Evolutionary conservation across 1,140 invertebrate species (phyloP).

Genomic region (Drosophila ohnishii): DNA sequence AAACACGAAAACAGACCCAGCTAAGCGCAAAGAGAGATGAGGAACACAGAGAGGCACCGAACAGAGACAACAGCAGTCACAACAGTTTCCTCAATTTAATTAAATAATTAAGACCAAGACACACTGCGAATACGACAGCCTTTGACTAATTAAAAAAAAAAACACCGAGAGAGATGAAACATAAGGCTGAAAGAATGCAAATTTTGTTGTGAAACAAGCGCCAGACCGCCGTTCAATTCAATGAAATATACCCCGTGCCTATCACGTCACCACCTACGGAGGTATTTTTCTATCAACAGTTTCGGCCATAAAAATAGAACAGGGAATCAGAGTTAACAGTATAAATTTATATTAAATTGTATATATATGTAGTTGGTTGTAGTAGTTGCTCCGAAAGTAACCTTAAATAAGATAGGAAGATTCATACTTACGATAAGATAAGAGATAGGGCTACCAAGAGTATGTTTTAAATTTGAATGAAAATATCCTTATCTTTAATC

Average conservation of each 20-base stretch:
- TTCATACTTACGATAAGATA: background rate
- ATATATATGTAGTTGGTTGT: background rate
- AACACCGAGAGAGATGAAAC: conserved; percentile 16
- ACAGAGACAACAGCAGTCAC: conserved; percentile 37
- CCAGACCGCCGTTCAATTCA: conserved; percentile 33
- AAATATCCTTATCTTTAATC: background rate
- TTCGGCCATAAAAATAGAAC: background rate
- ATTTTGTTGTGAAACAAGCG: conserved; percentile 30
- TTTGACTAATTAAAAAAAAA: conserved; percentile 67
- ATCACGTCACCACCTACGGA: conserved; percentile 39
- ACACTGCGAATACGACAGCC: conserved; percentile 27
- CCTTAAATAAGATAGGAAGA: too few species aligned
- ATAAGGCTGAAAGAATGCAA: conserved; percentile 52
- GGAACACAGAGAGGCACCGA: conserved; percentile 1
- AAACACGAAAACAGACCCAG: conserved; percentile 36
- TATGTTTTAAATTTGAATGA: background rate
- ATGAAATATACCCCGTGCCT: conserved; percentile 28
- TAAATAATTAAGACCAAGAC: conserved; percentile 68
- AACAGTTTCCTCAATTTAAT: conserved; percentile 74
- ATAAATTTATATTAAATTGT: background rate
- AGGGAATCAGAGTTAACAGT: too few species aligned
- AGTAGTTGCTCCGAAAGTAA: too few species aligned
- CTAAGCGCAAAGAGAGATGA: conserved; percentile 29
- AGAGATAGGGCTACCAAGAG: too few species aligned
- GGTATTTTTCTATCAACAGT: conserved; percentile 15